Conservation (phyloP, 2,888 invertebrate species). For the Sphecodes monilicornis region DNA sequence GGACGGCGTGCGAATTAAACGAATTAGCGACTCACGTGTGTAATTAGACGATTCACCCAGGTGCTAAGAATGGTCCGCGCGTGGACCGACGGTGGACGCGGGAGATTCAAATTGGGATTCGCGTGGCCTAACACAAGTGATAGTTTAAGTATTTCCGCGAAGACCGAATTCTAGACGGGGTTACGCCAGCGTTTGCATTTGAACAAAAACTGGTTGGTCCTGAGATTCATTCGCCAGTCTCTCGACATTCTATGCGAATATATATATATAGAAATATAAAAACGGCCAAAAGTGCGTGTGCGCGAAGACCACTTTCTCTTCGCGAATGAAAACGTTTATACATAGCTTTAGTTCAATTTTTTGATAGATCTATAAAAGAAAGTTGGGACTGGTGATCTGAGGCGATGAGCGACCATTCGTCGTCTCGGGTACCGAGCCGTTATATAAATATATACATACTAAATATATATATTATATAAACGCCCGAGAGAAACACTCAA, state of each 20-base stretch:
- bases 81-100: conserved; percentile 48
- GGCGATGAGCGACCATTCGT: conserved; percentile 47
- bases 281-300: conserved; percentile 66
- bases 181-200: background rate
- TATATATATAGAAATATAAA: background rate
- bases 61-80: conserved; percentile 52
- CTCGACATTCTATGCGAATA: conserved; percentile 52
- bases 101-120: conserved; percentile 39
- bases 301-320: conserved; percentile 59
- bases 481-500: conserved; percentile 3
- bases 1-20: background rate
- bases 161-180: conserved; percentile 6
- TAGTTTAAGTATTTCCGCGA: conserved; percentile 63
- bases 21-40: background rate
- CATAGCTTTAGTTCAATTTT: conserved; percentile 70
- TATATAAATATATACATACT: conserved; percentile 31
- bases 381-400: conserved; percentile 48
- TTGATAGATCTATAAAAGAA: conserved; percentile 60
- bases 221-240: conserved; percentile 25
- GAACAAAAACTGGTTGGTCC: background rate
- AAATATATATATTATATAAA: conserved; percentile 44
- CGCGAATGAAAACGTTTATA: conserved; percentile 65
- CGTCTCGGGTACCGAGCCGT: conserved; percentile 32
- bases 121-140: conserved; percentile 70
- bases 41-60: conserved; percentile 36